Percentiles rank a stretch among this genome's conserved stretches.
Evolutionary conservation across 2,113 vertebrate genomes (phyloP).

Genomic region (Chaetorhynchus papuensis): DNA sequence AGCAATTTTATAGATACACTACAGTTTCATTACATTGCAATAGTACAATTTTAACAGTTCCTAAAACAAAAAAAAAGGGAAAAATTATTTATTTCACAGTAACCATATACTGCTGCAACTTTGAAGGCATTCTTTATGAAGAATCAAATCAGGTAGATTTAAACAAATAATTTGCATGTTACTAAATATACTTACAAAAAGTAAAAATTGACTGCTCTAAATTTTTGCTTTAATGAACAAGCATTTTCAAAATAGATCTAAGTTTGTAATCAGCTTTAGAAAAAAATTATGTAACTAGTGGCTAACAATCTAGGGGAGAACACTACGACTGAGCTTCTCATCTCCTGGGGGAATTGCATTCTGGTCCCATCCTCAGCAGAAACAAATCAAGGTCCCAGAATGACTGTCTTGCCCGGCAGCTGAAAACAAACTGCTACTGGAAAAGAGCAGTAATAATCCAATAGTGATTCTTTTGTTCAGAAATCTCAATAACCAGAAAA

Average conservation of each 20-base stretch:
- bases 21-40: neutral
- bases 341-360: neutral
- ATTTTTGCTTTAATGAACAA: neutral
- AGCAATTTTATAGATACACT: neutral
- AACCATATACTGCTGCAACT: neutral
- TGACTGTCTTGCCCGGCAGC: neutral
- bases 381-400: neutral
- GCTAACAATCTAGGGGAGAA: neutral
- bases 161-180: neutral
- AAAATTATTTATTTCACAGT: neutral
- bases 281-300: neutral
- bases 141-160: neutral
- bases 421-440: neutral
- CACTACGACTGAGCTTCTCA: neutral
- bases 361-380: neutral
- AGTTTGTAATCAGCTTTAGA: neutral
- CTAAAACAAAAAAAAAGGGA: neutral
- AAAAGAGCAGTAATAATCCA: neutral
- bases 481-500: constrained; percentile 34
- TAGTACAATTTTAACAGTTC: neutral
- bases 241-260: neutral
- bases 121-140: neutral
- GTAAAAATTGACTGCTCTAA: neutral
- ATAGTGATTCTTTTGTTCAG: constrained; percentile 21
- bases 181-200: neutral